Percentiles rank a stretch among this genome's conserved stretches.
Conservation (phyloP, 2,797 vertebrate genomes). For the Poeciliopsis gracilis region DNA sequence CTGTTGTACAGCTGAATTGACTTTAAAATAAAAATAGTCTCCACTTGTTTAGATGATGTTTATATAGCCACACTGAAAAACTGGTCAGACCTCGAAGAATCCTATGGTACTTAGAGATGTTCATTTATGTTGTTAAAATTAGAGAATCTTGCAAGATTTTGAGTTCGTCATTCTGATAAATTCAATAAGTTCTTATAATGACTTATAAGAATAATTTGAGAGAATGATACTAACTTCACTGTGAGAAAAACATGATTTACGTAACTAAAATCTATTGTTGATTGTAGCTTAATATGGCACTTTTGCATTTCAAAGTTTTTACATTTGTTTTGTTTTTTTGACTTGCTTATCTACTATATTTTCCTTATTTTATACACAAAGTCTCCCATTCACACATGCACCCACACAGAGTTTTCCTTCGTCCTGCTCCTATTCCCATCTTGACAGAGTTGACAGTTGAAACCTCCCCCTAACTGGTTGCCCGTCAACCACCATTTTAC, state of each 20-base stretch:
- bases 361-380: neutral
- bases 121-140: neutral
- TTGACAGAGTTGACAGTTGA: slow-evolving; percentile 76
- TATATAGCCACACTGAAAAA: neutral
- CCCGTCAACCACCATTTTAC: slow-evolving; percentile 72
- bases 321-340: neutral
- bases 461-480: slow-evolving; percentile 73
- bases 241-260: neutral
- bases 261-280: neutral
- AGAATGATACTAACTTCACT: neutral
- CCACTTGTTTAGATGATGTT: neutral
- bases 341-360: neutral
- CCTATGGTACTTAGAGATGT: neutral
- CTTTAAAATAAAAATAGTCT: neutral
- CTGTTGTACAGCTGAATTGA: neutral
- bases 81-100: neutral
- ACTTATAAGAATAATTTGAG: neutral
- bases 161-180: neutral
- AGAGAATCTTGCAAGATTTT: neutral
- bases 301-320: neutral
- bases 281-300: neutral
- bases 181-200: neutral
- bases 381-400: neutral
- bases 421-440: slow-evolving; percentile 55
- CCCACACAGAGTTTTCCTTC: slow-evolving; percentile 18